These are phyloP conservation scores for Parasteatoda tepidariorum DNA, from an alignment of 1,140 invertebrate species.

Conservation along the genomic window DNA sequence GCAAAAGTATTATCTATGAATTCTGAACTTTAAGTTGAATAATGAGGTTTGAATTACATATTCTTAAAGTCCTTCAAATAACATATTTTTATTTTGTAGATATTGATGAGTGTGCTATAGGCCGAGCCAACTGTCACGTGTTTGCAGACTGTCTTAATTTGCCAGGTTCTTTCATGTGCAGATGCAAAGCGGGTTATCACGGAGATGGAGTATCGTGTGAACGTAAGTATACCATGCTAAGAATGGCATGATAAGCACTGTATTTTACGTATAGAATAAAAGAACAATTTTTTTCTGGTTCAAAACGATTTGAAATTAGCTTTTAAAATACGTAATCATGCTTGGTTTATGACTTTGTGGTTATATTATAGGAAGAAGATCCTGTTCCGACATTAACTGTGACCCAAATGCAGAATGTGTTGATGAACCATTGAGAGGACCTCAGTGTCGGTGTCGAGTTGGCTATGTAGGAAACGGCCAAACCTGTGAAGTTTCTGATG, in stretches of 20 bases:
- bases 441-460: slow-evolving; percentile 64
- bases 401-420: slow-evolving; percentile 70
- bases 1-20: no score
- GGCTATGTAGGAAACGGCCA: slow-evolving; percentile 67
- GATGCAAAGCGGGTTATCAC: slow-evolving; percentile 76
- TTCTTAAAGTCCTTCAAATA: no score
- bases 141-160: slow-evolving; percentile 87
- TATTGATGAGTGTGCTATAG: slow-evolving; percentile 85
- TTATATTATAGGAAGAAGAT: slow-evolving; percentile 65
- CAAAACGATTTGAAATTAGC: no score
- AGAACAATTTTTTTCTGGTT: no score
- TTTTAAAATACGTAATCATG: no score
- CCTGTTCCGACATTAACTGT: slow-evolving; percentile 73
- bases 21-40: no score
- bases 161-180: slow-evolving; percentile 81
- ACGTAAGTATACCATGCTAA: slow-evolving; percentile 64
- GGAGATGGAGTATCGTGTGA: slow-evolving; percentile 72
- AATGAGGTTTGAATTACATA: no score
- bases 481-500: slow-evolving; percentile 51
- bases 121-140: slow-evolving; percentile 80
- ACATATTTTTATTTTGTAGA: slow-evolving; percentile 78
- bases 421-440: not conserved
- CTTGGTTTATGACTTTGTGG: no score
- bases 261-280: no score
- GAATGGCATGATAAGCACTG: no score